Evolutionary conservation across 2,113 vertebrate genomes (phyloP).

Genomic region (Nibea coibor): DNA sequence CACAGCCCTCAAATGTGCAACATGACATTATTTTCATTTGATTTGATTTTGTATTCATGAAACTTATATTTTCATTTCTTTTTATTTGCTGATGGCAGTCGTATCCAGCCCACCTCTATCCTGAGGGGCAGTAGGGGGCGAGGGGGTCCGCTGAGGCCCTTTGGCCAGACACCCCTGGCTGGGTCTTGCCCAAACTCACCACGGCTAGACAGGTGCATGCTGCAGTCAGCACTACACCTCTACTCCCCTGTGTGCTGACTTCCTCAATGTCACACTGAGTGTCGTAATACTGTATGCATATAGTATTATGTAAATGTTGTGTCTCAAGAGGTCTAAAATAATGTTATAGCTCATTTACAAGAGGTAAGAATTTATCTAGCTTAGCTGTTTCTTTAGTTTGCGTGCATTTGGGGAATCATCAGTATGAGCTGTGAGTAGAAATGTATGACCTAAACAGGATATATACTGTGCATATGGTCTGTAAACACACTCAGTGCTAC

Average conservation of each 20-base stretch:
- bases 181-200: constrained; percentile 78
- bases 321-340: neutral
- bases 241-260: constrained; percentile 37
- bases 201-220: constrained; percentile 82
- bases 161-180: constrained; percentile 72
- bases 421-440: neutral
- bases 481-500: constrained; percentile 25
- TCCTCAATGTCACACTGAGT: constrained; percentile 17
- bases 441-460: neutral
- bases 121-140: constrained; percentile 82
- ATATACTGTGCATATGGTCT: constrained; percentile 4
- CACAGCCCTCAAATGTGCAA: neutral
- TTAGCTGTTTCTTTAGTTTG: neutral
- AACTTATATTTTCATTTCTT: constrained; percentile 39
- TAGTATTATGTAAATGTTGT: neutral
- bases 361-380: neutral
- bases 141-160: constrained; percentile 76
- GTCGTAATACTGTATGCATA: constrained; percentile 30
- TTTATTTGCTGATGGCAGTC: constrained; percentile 68
- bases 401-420: neutral
- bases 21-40: neutral
- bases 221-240: constrained; percentile 16
- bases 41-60: constrained; percentile 28
- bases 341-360: neutral
- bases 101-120: constrained; percentile 85